Percentiles rank a stretch among this genome's conserved stretches.
phyloP scores from a whole-genome alignment of 2,888 invertebrate genomes.

The Palloptera scutellata region DNA sequence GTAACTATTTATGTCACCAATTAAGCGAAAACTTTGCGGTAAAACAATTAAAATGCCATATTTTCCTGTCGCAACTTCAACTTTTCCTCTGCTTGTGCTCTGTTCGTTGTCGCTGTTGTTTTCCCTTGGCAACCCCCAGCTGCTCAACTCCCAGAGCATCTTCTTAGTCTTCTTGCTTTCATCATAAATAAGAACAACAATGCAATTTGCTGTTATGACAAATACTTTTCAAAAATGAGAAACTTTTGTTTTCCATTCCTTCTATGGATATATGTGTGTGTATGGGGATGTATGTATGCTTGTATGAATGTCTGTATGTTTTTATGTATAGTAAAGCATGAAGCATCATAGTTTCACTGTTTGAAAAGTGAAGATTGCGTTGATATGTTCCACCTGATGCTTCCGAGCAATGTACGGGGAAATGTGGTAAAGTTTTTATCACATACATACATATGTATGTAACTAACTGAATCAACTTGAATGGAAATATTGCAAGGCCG shows the following conservation, averaged over 20 bases:
- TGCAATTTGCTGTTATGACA: constrained; percentile 20
- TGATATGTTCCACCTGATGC: too few species aligned
- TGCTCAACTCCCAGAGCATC: too few species aligned
- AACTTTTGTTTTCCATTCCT: constrained; percentile 16
- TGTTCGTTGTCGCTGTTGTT: background rate
- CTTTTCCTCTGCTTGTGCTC: constrained; percentile 13
- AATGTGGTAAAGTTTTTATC: too few species aligned
- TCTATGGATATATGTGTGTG: background rate
- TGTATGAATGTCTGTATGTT: constrained; percentile 5
- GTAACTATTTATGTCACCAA: too few species aligned
- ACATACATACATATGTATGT: too few species aligned
- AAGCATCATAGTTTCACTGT: too few species aligned
- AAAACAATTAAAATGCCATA: background rate
- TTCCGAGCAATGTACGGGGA: too few species aligned
- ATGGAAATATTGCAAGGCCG: too few species aligned
- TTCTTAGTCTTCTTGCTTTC: constrained; percentile 18
- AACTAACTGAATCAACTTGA: too few species aligned
- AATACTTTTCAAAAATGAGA: background rate
- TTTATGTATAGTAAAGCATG: background rate
- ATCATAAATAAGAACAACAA: constrained; percentile 18
- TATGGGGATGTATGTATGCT: constrained; percentile 14
- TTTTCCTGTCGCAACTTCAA: constrained; percentile 33
- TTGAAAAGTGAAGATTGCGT: too few species aligned
- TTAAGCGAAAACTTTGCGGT: too few species aligned
- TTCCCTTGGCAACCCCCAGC: too few species aligned